A percentile compares a stretch with the other conserved stretches of the same genome.
These are phyloP conservation scores for Diadegma fenestrale DNA, from an alignment of 2,888 invertebrate species.

Conservation along the genomic window DNA sequence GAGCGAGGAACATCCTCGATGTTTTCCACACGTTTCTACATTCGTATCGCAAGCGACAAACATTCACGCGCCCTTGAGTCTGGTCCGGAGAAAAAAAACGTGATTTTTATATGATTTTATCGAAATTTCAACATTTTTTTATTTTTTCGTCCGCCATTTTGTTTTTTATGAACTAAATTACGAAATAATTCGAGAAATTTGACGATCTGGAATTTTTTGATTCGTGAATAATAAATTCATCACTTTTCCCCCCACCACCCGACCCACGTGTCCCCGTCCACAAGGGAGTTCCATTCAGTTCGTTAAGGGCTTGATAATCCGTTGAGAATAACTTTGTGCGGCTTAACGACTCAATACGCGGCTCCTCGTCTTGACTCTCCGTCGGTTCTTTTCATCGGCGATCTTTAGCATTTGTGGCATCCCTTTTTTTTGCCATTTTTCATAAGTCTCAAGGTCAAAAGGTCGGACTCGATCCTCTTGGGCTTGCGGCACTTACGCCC, in stretches of 20 bases:
- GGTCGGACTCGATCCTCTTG: not conserved
- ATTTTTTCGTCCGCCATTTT: not conserved
- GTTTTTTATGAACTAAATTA: not conserved
- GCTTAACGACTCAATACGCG: conserved; percentile 68
- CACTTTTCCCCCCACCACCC: conserved; percentile 35
- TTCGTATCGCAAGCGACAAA: not conserved
- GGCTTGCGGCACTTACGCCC: not conserved
- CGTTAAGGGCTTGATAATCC: conserved; percentile 22
- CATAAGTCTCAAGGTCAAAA: conserved; percentile 1
- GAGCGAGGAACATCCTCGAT: conserved; percentile 53
- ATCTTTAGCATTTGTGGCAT: conserved; percentile 25
- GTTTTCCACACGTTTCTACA: not conserved
- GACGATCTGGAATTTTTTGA: not conserved
- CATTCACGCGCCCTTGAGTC: not conserved
- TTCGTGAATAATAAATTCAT: conserved; percentile 59
- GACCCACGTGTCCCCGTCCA: not conserved
- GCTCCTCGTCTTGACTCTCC: conserved; percentile 27
- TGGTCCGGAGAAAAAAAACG: not conserved
- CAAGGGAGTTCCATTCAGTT: not conserved
- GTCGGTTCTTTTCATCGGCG: conserved; percentile 2
- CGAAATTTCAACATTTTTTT: not conserved
- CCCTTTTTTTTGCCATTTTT: conserved; percentile 12
- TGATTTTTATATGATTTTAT: not conserved
- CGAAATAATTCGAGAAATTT: not conserved
- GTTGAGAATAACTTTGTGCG: conserved; percentile 61